A percentile compares a stretch with the other conserved stretches of the same genome.
Conservation (phyloP, 2,113 vertebrate genomes). For the Hippocampus comes region DNA sequence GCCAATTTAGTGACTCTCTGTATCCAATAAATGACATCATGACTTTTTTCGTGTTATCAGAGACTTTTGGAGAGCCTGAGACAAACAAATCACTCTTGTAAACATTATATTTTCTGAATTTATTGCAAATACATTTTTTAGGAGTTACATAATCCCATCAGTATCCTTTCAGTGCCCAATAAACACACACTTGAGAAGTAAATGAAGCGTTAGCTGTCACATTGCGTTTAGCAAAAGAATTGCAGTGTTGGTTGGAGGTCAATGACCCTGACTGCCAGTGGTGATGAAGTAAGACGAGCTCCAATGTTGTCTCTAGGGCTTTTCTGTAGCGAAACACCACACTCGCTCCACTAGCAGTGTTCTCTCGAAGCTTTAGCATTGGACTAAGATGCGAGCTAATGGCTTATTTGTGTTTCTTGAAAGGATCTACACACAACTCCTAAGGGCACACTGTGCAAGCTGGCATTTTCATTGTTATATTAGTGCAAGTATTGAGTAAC, state of each 20-base stretch:
- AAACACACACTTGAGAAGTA: constrained; percentile 8
- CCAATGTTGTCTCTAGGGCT: constrained; percentile 3
- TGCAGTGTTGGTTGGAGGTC: constrained; percentile 5
- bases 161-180: not conserved
- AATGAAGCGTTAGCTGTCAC: constrained; percentile 15
- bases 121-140: not conserved
- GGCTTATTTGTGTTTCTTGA: constrained; percentile 46
- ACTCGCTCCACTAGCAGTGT: constrained; percentile 2
- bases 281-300: constrained; percentile 14
- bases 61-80: not conserved
- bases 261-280: constrained; percentile 9
- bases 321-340: not conserved
- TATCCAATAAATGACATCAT: too few species aligned
- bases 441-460: not conserved
- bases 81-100: not conserved
- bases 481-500: not conserved
- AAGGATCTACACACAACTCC: constrained; percentile 20
- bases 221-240: not conserved
- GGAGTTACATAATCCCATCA: not conserved
- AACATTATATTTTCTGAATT: not conserved
- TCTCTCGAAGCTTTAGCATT: constrained; percentile 17
- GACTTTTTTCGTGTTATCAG: not conserved
- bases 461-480: not conserved
- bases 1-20: too few species aligned
- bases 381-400: constrained; percentile 36